Percentiles rank a stretch among this genome's conserved stretches.
phyloP scores from a whole-genome alignment of 2,888 invertebrate species.

The Chironomus riparius region DNA sequence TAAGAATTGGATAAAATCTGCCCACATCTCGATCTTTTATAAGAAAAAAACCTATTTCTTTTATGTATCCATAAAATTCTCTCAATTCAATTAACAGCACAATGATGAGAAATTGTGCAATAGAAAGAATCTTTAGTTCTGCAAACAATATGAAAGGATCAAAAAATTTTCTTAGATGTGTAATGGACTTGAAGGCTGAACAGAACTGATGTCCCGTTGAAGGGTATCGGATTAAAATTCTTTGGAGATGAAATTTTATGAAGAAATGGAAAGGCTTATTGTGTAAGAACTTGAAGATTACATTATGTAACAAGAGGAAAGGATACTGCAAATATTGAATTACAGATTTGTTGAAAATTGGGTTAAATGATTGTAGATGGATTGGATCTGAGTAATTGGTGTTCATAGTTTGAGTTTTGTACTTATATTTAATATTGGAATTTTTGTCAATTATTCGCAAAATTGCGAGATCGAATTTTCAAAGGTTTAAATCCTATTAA shows the following conservation, averaged over 20 bases:
- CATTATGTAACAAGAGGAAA: neutral
- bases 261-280: neutral
- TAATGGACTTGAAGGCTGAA: neutral
- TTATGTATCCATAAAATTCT: neutral
- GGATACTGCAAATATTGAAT: constrained; percentile 4
- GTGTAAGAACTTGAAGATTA: constrained; percentile 5
- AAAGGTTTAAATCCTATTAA: too few relatives aligned
- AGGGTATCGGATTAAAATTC: constrained; percentile 9
- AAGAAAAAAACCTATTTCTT: neutral
- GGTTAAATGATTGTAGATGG: neutral
- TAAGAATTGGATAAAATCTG: constrained; percentile 2
- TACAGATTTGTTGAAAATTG: neutral
- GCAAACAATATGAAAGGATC: neutral
- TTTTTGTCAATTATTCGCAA: too few relatives aligned
- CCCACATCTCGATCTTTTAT: constrained; percentile 8
- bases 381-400: too few relatives aligned
- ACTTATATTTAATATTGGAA: too few relatives aligned
- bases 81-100: constrained; percentile 15
- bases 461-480: too few relatives aligned
- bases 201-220: neutral
- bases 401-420: too few relatives aligned
- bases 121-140: neutral
- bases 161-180: neutral
- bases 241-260: neutral
- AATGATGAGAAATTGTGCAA: constrained; percentile 14